Conservation (phyloP, 2,797 vertebrate genomes). For the Cynodonichthys magdalenae region DNA sequence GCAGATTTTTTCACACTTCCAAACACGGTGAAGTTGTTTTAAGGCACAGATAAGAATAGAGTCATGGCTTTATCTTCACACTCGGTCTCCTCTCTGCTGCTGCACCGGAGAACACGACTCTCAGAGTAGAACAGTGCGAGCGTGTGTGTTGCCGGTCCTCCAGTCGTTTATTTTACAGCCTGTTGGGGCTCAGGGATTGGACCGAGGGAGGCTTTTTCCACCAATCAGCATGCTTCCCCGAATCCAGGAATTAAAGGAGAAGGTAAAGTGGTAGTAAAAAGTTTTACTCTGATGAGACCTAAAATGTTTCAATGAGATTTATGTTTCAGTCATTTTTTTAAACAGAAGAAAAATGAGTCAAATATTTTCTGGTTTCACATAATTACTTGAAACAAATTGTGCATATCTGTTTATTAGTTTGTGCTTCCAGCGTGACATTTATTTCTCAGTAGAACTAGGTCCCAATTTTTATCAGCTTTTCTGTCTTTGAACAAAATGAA, state of each 20-base stretch:
- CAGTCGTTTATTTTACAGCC: conserved; percentile 51
- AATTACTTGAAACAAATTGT: not conserved
- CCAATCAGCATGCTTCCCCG: conserved; percentile 53
- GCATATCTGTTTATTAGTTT: not conserved
- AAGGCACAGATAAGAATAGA: conserved; percentile 24
- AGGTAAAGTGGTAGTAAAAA: conserved; percentile 15
- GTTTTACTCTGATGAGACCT: conserved; percentile 11
- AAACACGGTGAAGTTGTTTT: conserved; percentile 37
- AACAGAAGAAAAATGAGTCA: no score
- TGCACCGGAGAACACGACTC: conserved; percentile 12
- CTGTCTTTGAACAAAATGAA: no score
- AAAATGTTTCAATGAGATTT: not conserved
- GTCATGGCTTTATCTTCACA: conserved; percentile 4
- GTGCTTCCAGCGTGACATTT: no score
- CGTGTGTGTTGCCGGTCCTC: conserved; percentile 20
- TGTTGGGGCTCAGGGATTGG: conserved; percentile 53
- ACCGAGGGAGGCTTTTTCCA: conserved; percentile 43
- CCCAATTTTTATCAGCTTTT: no score
- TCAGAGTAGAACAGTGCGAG: conserved; percentile 26
- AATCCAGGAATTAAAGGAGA: conserved; percentile 30
- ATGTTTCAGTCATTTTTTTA: no score
- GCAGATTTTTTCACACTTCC: conserved; percentile 28
- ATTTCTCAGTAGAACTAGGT: no score
- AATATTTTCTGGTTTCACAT: not conserved
- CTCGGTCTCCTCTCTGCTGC: conserved; percentile 14